Conservation (phyloP, 2,888 invertebrate species). For the Monoplex corrugatus region DNA sequence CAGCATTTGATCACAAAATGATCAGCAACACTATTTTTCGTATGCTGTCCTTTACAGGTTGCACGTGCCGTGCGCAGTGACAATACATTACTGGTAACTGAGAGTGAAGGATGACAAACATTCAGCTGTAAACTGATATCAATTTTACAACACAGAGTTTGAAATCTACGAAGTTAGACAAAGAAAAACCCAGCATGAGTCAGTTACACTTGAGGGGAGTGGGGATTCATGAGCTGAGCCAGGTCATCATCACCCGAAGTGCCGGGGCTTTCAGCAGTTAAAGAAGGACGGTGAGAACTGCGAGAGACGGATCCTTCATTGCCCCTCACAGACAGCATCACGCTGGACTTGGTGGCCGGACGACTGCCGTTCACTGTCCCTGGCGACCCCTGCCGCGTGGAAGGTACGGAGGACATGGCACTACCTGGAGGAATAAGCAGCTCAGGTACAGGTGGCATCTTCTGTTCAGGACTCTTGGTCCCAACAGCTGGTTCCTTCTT, state of each 20-base stretch:
- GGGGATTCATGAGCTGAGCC: conserved; percentile 19
- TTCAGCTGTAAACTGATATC: too few species aligned
- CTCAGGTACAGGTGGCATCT: neutral
- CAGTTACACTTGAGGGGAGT: neutral
- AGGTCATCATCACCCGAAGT: neutral
- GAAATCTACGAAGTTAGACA: neutral
- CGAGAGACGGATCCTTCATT: conserved; percentile 27
- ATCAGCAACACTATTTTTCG: too few species aligned
- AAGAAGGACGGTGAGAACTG: neutral
- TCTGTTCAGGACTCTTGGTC: conserved; percentile 4
- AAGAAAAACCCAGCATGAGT: neutral
- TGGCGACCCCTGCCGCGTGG: conserved; percentile 23
- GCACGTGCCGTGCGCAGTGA: too few species aligned
- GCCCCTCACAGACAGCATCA: conserved; percentile 45
- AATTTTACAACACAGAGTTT: too few species aligned
- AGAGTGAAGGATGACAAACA: too few species aligned
- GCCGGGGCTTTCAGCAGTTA: neutral
- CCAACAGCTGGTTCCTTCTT: neutral
- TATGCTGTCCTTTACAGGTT: too few species aligned
- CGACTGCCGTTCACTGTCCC: conserved; percentile 26
- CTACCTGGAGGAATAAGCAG: too few species aligned
- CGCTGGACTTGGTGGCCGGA: conserved; percentile 50
- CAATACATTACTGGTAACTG: too few species aligned
- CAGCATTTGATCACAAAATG: too few species aligned
- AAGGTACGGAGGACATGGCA: neutral